Conservation (phyloP, 2,797 vertebrate species). For the Cacajao melanocephalus region DNA sequence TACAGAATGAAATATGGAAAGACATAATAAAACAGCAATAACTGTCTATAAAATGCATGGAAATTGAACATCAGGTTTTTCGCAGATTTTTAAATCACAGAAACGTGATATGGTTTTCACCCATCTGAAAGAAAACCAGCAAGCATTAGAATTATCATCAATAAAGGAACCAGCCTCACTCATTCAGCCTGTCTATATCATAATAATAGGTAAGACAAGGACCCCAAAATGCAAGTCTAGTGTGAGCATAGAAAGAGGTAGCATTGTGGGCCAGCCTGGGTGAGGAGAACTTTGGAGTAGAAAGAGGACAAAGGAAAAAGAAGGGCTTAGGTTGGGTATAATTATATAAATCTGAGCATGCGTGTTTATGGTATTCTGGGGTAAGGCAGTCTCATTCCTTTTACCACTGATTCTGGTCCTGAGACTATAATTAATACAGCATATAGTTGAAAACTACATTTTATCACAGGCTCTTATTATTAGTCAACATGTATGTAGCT, state of each 20-base stretch:
- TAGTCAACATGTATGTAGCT: too few species aligned
- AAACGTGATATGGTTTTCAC: background rate
- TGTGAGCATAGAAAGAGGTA: background rate
- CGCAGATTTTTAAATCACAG: background rate
- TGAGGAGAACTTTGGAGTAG: background rate
- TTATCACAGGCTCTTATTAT: background rate
- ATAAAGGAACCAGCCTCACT: background rate
- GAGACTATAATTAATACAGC: background rate
- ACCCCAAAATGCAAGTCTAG: too few species aligned
- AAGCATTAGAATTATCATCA: background rate
- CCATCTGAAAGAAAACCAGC: background rate
- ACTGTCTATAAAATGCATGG: background rate
- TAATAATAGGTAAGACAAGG: background rate
- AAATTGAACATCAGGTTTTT: background rate
- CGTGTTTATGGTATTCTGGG: background rate
- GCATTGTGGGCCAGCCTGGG: accelerated
- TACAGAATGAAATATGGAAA: background rate
- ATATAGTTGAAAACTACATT: background rate
- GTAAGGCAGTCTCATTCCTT: background rate
- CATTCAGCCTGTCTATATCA: background rate
- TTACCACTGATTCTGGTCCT: background rate
- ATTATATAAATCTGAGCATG: background rate
- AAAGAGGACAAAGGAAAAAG: background rate
- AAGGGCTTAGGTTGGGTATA: too few species aligned
- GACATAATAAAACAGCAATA: background rate